Evolutionary conservation across 2,113 vertebrate species (phyloP).

Genomic region (Agapornis roseicollis): DNA sequence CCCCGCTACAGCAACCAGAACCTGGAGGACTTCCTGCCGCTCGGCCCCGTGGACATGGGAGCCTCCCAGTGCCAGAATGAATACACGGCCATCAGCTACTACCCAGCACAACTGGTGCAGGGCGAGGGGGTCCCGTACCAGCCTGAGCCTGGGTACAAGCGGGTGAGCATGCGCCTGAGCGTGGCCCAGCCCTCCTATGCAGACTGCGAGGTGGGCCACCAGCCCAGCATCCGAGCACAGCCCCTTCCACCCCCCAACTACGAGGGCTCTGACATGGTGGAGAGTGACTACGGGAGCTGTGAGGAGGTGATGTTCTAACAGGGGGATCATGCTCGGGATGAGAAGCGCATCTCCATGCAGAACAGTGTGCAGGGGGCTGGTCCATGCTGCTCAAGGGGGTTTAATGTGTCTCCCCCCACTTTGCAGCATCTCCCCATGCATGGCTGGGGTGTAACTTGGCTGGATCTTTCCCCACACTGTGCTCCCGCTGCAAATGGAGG

Average conservation of each 20-base stretch:
- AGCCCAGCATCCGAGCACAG: slow-evolving; percentile 53
- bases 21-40: slow-evolving; percentile 90
- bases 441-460: background rate
- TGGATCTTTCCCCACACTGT: background rate
- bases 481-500: background rate
- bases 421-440: background rate
- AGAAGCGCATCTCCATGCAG: background rate
- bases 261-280: slow-evolving; percentile 87
- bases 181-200: slow-evolving; percentile 91
- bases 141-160: slow-evolving; percentile 79
- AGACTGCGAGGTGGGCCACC: slow-evolving; percentile 70
- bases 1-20: slow-evolving; percentile 95
- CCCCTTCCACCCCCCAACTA: slow-evolving; percentile 70
- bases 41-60: slow-evolving; percentile 74
- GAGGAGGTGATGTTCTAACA: slow-evolving; percentile 96
- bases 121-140: slow-evolving; percentile 75
- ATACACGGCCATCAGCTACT: slow-evolving; percentile 95
- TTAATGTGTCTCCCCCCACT: background rate
- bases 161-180: slow-evolving; percentile 89
- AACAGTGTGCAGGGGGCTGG: background rate
- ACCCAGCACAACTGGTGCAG: slow-evolving; percentile 81
- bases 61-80: slow-evolving; percentile 87
- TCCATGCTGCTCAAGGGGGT: background rate
- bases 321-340: background rate
- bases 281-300: slow-evolving; percentile 95